Conservation (phyloP, 2,113 vertebrate species). For the Psittacula cyanocephala region DNA sequence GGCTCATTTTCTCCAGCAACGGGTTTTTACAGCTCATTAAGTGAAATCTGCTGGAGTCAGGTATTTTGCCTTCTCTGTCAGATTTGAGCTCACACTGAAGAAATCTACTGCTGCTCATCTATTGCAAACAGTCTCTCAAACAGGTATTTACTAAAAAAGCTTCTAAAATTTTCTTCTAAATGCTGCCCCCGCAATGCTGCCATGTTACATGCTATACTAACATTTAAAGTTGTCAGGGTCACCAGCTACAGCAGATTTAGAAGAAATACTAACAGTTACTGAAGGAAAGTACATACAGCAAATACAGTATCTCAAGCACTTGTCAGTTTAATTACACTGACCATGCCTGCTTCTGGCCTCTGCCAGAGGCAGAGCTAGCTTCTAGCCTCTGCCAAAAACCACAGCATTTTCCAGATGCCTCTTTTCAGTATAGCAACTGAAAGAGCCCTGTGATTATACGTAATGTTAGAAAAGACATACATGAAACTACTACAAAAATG, state of each 20-base stretch:
- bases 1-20: neutral
- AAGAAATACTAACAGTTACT: constrained; percentile 12
- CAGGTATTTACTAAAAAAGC: neutral
- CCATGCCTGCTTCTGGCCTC: neutral
- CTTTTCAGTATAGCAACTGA: neutral
- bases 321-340: constrained; percentile 29
- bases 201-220: neutral
- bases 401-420: constrained; percentile 30
- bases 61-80: neutral
- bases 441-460: neutral
- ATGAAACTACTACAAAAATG: neutral
- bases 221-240: neutral
- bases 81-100: neutral
- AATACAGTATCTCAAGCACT: neutral
- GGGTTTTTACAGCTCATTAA: neutral
- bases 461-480: neutral
- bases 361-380: neutral
- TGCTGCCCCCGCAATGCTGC: neutral
- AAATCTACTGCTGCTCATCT: neutral
- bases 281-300: neutral
- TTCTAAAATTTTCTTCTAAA: neutral
- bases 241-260: neutral
- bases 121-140: neutral
- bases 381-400: constrained; percentile 2
- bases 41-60: neutral